Evolutionary conservation across 2,888 invertebrate genomes (phyloP).

Genomic region (Mesodorylaimus sp.): DNA sequence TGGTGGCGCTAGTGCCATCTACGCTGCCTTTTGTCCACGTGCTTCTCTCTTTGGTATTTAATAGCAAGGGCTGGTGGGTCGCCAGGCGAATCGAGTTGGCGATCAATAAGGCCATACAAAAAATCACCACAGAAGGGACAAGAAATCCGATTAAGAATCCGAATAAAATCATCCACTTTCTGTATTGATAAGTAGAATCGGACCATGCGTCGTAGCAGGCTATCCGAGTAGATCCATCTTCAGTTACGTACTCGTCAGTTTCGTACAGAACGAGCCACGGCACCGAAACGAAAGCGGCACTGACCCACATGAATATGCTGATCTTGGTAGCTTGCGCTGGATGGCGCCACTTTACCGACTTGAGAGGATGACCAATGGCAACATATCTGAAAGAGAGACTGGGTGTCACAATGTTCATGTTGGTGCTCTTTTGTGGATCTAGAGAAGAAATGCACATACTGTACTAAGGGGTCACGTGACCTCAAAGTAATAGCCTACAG

Average conservation of each 20-base stretch:
- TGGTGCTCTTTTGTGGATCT: no score
- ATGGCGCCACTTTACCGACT: not conserved
- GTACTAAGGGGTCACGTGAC: not conserved
- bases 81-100: no score
- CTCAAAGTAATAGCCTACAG: no score
- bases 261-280: conserved; percentile 4
- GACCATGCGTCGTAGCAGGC: not conserved
- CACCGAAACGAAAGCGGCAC: not conserved
- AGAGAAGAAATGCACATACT: no score
- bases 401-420: no score
- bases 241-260: not conserved
- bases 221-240: not conserved
- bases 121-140: conserved; percentile 1
- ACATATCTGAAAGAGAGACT: no score
- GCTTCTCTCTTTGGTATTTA: no score
- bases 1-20: no score
- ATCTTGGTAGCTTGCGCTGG: not conserved
- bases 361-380: not conserved
- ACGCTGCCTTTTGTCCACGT: not conserved
- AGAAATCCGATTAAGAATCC: conserved; percentile 3
- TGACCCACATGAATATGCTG: not conserved
- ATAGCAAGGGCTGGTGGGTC: no score
- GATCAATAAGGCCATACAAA: not conserved
- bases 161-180: conserved; percentile 3
- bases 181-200: not conserved